Evolutionary conservation across 2,888 invertebrate genomes (phyloP), one percentile per base, ranked within the genome.

Genomic region (Lasioglossum leucozonium): DNA sequence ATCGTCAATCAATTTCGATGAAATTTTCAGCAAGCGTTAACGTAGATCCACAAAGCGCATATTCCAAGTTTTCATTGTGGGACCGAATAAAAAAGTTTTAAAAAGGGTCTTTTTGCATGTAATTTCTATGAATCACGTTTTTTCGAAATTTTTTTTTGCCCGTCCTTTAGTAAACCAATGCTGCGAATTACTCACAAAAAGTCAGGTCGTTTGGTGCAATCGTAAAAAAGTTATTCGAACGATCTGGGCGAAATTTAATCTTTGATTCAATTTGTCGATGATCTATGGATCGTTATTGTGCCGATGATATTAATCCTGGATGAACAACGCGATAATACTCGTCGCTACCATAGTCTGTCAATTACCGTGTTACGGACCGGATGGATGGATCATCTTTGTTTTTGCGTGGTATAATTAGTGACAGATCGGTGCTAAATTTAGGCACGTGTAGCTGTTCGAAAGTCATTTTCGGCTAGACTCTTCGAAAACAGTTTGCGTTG

Each of bases 261-360:
- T 37, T 40, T n/a, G 40, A 40, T 40, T 67, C 34, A 18, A 67
- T 34, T 34, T 10, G 11, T 22, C 69, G 40, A 40, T n/a, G n/a
- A 40, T 40, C 10, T 51, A 71, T 81, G 72, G 22, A 18, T 18
- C 22, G 47, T 42, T 67, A 40, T 30, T 26, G 47, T 11, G 13
- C 2, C 18, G 51, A 55, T n/a, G 51, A 55, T n/a, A 77, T 77
- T 71, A 82, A 82, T 82, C 69, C 77, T 42, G 73, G 72, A 77
- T 55, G 77, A 82, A 73, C 69, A 82, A 77, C 84, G 47, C 58
- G 47, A 16, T n/a, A 26, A 30, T 16, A 16, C 6, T 2, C 6
- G 16, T 62, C 62, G 62, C 16, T 30, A 51, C 16, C 22, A 44
- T 47, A 62, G 18, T 73, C 55, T 55, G 75, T 58, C 40, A 51